Percentiles rank a stretch among this genome's conserved stretches.
phyloP scores from a whole-genome alignment of 1,140 invertebrate genomes.

The Hyphantria cunea region DNA sequence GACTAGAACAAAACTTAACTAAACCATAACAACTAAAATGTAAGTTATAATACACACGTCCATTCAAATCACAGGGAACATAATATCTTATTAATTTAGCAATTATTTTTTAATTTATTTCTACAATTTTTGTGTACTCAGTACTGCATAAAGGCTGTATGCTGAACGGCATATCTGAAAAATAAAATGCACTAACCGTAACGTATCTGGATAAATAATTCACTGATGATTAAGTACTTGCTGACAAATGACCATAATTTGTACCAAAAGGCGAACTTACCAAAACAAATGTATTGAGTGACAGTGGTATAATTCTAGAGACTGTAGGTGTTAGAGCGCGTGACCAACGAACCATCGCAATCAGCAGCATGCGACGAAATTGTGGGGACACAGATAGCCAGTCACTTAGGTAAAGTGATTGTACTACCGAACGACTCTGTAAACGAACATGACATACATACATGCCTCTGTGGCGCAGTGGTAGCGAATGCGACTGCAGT shows the following conservation, averaged over 20 bases:
- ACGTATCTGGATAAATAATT: too few species aligned
- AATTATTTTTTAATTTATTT: too few species aligned
- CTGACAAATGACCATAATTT: too few species aligned
- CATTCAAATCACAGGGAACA: too few species aligned
- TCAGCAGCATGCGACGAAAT: constrained; percentile 28
- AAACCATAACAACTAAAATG: too few species aligned
- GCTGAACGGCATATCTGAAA: constrained; percentile 26
- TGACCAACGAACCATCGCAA: constrained; percentile 37
- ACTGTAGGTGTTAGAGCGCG: constrained; percentile 18
- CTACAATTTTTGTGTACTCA: constrained; percentile 1
- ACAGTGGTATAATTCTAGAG: constrained; percentile 30
- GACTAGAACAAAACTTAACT: too few species aligned
- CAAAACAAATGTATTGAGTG: constrained; percentile 31
- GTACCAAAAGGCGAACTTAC: constrained; percentile 9
- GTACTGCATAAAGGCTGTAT: constrained; percentile 26
- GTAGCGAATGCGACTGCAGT: too few species aligned
- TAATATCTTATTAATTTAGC: too few species aligned
- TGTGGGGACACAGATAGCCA: constrained; percentile 33
- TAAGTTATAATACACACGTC: too few species aligned
- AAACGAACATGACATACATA: too few species aligned
- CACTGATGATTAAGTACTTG: too few species aligned
- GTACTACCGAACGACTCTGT: constrained; percentile 30
- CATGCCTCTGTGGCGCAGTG: too few species aligned
- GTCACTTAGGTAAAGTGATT: constrained; percentile 31
- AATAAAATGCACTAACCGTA: not conserved